phyloP scores from a whole-genome alignment of 2,797 vertebrate genomes.

The Falco columbarius region DNA sequence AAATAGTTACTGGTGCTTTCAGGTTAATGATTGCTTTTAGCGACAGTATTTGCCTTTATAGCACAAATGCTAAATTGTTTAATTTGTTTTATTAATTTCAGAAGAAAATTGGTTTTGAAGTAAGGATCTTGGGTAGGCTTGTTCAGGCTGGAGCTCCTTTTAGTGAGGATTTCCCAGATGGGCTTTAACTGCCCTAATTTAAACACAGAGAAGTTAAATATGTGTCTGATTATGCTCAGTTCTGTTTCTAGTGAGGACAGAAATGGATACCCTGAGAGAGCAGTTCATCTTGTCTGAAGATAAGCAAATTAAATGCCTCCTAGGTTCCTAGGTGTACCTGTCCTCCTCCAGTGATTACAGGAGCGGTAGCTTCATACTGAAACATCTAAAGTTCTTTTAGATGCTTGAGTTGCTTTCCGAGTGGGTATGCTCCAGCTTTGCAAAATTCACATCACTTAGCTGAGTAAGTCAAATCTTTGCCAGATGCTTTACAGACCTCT shows the following conservation, averaged over 20 bases:
- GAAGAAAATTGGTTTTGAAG: background rate
- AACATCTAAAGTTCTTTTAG: background rate
- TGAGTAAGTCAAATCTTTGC: background rate
- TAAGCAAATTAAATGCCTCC: background rate
- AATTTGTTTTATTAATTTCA: background rate
- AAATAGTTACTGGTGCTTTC: background rate
- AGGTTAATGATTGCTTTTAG: background rate
- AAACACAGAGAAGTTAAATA: background rate
- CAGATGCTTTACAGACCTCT: background rate
- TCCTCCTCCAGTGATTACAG: background rate
- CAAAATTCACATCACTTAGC: background rate
- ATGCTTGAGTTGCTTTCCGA: rapidly evolving
- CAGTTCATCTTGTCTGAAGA: background rate
- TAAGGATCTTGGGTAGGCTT: background rate
- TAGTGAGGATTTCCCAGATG: background rate
- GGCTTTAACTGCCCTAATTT: background rate
- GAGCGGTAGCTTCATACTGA: background rate
- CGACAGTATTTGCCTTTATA: background rate
- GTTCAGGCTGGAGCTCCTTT: background rate
- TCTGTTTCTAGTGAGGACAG: background rate
- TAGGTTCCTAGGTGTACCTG: background rate
- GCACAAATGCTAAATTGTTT: background rate
- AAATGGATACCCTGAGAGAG: background rate
- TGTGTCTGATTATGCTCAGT: background rate
- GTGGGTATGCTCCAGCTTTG: background rate